Base-by-base conservation (phyloP, 1,140 invertebrate species). In the Carposina sasakii region DNA sequence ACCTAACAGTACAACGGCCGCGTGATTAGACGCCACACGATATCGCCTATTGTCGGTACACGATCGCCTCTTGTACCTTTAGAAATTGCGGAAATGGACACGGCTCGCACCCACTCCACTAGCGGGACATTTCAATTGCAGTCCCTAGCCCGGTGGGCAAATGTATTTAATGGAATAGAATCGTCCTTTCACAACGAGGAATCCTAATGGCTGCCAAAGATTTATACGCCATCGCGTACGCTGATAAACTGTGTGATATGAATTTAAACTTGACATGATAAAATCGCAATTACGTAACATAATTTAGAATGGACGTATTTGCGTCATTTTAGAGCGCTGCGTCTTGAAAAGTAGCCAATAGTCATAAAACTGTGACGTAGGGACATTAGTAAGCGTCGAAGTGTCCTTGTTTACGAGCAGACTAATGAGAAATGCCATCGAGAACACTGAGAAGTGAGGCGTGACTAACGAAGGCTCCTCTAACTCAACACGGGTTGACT, bases 1-100 rank as follows among this genome's bases (percentile, higher is more conserved):
- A 67, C 63, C 68, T 81, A 81, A 84, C 79, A 73, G 76, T 84
- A 83, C 69, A 62, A 60, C 64, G 59, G 61, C 47, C 52, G 58
- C 67, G 67, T 76, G 79, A 84, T 84, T 84, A 84, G 77, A 76
- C 79, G 71, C 67, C 76, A 76, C 71, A 76, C 77, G 70, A 81
- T 81, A 79, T 70, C 58, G 74, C 62, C 76, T 57, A 84, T 83
- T 81, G 81, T 81, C 77, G 71, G 81, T 70, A 76, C 77, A 76
- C 74, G 74, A 84, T 81, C 74, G 67, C 63, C 63, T 67, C 63
- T 68, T 67, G 64, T 67, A 72, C 67, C 63, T 71, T 65, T 71
- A 63, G 74, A 76, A 78, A 82, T 79, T 79, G 78, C 76, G 78
- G 78, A 82, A 82, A 82, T 79, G 72, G 69, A 75, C 67, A 63